Percentiles rank a stretch among this genome's conserved stretches.
Evolutionary conservation across 2,888 invertebrate species (phyloP).

Genomic region (Lamproptera curius): DNA sequence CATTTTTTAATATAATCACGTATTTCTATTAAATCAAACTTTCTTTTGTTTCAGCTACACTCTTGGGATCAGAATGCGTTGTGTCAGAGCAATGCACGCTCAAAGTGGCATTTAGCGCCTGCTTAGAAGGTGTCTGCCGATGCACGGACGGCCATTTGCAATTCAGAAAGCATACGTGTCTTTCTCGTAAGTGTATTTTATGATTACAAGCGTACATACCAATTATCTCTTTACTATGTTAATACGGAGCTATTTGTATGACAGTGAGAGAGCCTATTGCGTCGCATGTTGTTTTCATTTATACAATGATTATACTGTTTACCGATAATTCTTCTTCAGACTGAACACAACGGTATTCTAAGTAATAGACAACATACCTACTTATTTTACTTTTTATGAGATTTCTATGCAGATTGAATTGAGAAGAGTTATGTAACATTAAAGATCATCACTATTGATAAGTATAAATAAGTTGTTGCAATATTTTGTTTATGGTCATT

Average conservation of each 20-base stretch:
- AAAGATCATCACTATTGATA: too few relatives aligned
- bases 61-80: constrained; percentile 89
- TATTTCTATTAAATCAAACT: too few relatives aligned
- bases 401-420: too few relatives aligned
- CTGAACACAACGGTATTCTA: background rate
- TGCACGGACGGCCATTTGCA: constrained; percentile 91
- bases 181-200: constrained; percentile 86
- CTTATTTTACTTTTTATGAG: too few relatives aligned
- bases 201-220: constrained; percentile 13
- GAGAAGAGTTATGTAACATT: too few relatives aligned
- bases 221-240: constrained; percentile 14
- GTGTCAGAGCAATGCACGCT: constrained; percentile 91
- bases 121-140: constrained; percentile 89
- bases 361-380: too few relatives aligned
- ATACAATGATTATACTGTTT: background rate
- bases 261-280: constrained; percentile 1
- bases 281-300: constrained; percentile 17
- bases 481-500: too few relatives aligned
- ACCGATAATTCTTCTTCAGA: background rate
- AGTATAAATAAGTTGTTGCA: too few relatives aligned
- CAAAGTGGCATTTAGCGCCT: constrained; percentile 93
- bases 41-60: constrained; percentile 81
- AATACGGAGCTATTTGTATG: constrained; percentile 11
- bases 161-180: constrained; percentile 93
- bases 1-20: too few relatives aligned